A percentile compares a stretch with the other conserved stretches of the same genome.
Conservation (phyloP, 1,140 invertebrate species). For the Brachionus angularis region DNA sequence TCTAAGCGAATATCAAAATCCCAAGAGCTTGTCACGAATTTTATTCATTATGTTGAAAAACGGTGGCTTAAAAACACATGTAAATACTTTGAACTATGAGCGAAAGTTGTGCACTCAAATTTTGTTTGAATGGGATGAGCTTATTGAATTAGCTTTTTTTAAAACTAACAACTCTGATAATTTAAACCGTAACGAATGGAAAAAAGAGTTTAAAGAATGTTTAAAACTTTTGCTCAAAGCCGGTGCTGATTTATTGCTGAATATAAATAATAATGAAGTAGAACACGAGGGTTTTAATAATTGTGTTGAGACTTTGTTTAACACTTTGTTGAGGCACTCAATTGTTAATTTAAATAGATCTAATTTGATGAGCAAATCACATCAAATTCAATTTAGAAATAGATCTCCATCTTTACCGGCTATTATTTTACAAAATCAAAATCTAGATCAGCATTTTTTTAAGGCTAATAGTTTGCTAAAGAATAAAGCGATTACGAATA, state of each 20-base stretch:
- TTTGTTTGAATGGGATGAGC: constrained; percentile 37
- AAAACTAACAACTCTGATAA: neutral
- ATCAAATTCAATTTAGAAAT: too few species aligned
- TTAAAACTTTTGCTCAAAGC: neutral
- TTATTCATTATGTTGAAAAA: constrained; percentile 22
- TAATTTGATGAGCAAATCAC: too few species aligned
- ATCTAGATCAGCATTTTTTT: too few species aligned
- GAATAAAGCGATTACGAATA: too few species aligned
- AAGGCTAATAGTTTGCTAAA: too few species aligned
- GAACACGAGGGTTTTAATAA: neutral
- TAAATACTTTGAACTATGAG: constrained; percentile 21
- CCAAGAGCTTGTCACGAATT: constrained; percentile 16
- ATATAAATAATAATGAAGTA: constrained; percentile 3
- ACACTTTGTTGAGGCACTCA: neutral
- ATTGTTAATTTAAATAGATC: neutral
- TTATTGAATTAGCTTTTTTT: constrained; percentile 16
- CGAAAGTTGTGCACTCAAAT: constrained; percentile 6
- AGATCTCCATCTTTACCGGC: neutral
- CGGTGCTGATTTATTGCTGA: constrained; percentile 1
- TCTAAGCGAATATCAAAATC: constrained; percentile 9
- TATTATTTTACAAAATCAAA: neutral
- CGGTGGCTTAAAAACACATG: constrained; percentile 33
- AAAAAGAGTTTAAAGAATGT: constrained; percentile 27
- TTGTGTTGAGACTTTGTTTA: constrained; percentile 1
- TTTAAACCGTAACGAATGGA: neutral